These are phyloP conservation scores for Halcyon chelicuti DNA, from an alignment of 2,797 vertebrate species.

Conservation along the genomic window DNA sequence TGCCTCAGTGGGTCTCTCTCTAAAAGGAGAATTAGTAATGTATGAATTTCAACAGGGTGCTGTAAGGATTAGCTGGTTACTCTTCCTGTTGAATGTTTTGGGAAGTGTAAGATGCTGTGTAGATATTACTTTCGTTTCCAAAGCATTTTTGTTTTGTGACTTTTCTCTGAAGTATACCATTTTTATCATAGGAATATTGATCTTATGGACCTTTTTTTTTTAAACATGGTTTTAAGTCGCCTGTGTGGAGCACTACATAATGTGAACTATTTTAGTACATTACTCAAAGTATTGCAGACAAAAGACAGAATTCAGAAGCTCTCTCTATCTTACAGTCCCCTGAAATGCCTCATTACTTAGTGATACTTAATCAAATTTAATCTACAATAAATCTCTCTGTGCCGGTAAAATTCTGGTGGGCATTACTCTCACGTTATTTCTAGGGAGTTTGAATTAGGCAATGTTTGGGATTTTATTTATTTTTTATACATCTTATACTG, in stretches of 20 bases:
- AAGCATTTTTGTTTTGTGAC: neutral
- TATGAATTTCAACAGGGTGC: neutral
- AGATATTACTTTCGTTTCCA: neutral
- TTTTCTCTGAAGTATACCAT: neutral
- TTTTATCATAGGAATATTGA: neutral
- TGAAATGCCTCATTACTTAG: constrained; percentile 27
- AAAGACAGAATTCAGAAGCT: constrained; percentile 2
- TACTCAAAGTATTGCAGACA: neutral
- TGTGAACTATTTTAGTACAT: neutral
- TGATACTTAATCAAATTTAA: neutral
- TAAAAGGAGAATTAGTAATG: neutral
- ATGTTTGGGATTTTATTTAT: neutral
- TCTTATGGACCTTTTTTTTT: neutral
- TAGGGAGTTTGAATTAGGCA: neutral
- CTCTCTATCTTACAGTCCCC: neutral
- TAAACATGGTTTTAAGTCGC: neutral
- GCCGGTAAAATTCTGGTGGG: constrained; percentile 29
- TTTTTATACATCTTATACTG: neutral
- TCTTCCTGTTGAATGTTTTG: neutral
- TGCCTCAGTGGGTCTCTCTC: neutral
- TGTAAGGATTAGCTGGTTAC: neutral
- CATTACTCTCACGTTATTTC: neutral
- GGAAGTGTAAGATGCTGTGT: neutral
- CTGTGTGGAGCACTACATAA: neutral
- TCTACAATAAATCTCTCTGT: constrained; percentile 17